Evolutionary conservation across 2,113 vertebrate genomes (phyloP).

Genomic region (Tringa solitaria): DNA sequence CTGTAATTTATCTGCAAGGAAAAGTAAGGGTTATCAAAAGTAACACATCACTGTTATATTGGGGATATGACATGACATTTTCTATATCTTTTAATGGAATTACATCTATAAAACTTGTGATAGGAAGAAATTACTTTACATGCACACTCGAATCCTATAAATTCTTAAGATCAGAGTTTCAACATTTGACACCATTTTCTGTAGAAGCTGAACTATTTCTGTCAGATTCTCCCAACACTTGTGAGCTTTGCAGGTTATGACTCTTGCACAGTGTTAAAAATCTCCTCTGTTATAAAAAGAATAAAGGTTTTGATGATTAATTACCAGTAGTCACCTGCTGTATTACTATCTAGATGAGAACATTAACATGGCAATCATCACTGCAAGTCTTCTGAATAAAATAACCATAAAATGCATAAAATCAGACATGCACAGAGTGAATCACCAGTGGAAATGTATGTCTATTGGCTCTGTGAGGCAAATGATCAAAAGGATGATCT

Average conservation of each 20-base stretch:
- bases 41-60: neutral
- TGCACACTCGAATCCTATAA: neutral
- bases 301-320: constrained; percentile 32
- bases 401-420: neutral
- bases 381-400: constrained; percentile 31
- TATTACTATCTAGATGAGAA: constrained; percentile 11
- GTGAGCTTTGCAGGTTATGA: neutral
- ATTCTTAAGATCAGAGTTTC: neutral
- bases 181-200: neutral
- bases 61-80: neutral
- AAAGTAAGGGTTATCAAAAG: neutral
- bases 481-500: neutral
- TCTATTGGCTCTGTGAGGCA: neutral
- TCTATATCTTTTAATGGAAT: neutral
- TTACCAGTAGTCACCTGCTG: constrained; percentile 12
- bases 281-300: neutral
- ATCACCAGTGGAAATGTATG: neutral
- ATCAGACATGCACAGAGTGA: neutral
- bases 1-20: neutral
- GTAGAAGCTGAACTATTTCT: neutral
- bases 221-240: neutral
- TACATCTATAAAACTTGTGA: neutral
- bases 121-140: neutral
- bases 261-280: neutral
- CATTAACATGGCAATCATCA: neutral